phyloP scores from a whole-genome alignment of 2,797 vertebrate genomes.

The Sebastes jordani region DNA sequence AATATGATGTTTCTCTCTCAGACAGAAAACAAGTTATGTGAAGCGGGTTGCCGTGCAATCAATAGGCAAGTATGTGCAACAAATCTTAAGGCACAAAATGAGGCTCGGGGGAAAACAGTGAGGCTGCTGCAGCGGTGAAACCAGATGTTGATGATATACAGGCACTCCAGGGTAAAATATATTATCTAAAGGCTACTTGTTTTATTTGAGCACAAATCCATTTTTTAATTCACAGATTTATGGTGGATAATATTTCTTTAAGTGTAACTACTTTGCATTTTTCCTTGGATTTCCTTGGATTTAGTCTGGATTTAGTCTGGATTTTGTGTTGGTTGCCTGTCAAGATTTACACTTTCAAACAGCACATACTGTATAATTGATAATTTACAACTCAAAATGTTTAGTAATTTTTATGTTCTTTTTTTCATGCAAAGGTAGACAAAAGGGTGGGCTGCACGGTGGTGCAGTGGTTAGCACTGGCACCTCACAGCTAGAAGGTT shows the following conservation, averaged over 20 bases:
- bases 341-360: not conserved
- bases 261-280: not conserved
- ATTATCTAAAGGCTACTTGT: constrained; percentile 18
- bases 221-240: constrained; percentile 9
- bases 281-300: not conserved
- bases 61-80: constrained; percentile 14
- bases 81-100: constrained; percentile 26
- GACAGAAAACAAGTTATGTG: constrained; percentile 16
- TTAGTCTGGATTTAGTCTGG: not conserved
- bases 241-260: not conserved
- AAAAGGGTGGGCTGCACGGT: too few species aligned
- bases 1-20: constrained; percentile 28
- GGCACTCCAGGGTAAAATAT: constrained; percentile 21
- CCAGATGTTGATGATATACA: constrained; percentile 62
- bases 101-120: not conserved
- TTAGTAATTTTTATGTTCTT: not conserved
- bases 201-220: constrained; percentile 1
- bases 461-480: too few species aligned
- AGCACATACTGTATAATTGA: not conserved
- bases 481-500: too few species aligned
- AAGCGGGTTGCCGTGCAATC: not conserved
- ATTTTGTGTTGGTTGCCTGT: not conserved
- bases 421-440: not conserved
- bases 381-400: not conserved
- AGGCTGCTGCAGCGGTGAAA: constrained; percentile 16